A percentile compares a stretch with the other conserved stretches of the same genome.
These are phyloP conservation scores for Strigamia maritima DNA, from an alignment of 2,888 invertebrate genomes.

Conservation along the genomic window DNA sequence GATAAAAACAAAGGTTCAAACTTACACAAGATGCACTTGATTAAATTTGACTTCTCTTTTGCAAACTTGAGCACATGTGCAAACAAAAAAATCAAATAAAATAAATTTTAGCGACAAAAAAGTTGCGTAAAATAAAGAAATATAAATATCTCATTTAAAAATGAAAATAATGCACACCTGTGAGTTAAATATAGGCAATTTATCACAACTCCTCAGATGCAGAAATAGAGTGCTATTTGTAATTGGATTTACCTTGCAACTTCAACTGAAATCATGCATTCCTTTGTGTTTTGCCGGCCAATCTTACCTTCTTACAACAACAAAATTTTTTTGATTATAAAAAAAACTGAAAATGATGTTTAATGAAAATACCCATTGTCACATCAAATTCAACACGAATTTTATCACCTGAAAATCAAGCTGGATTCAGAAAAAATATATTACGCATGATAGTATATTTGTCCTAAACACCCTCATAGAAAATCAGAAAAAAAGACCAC, in stretches of 20 bases:
- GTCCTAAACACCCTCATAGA: too few species aligned
- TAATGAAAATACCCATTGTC: too few species aligned
- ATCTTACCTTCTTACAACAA: neutral
- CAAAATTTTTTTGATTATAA: too few species aligned
- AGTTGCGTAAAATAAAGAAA: too few species aligned
- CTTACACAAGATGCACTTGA: neutral
- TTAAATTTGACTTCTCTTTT: neutral
- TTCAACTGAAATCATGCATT: neutral
- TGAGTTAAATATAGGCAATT: too few species aligned
- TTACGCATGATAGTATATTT: too few species aligned
- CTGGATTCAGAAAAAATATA: too few species aligned
- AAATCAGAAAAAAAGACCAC: too few species aligned
- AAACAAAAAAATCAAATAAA: neutral
- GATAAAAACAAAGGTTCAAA: neutral
- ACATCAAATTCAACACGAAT: too few species aligned
- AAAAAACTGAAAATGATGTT: too few species aligned
- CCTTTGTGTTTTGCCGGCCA: neutral
- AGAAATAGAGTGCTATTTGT: neutral
- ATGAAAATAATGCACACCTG: neutral
- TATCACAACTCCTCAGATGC: neutral
- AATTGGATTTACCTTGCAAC: neutral
- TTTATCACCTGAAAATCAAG: too few species aligned
- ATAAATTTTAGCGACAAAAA: neutral
- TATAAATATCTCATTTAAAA: neutral
- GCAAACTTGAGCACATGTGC: neutral